A percentile compares a stretch with the other conserved stretches of the same genome.
These are phyloP conservation scores for Cardinalis cardinalis DNA, from an alignment of 2,113 vertebrate genomes.

Conservation along the genomic window DNA sequence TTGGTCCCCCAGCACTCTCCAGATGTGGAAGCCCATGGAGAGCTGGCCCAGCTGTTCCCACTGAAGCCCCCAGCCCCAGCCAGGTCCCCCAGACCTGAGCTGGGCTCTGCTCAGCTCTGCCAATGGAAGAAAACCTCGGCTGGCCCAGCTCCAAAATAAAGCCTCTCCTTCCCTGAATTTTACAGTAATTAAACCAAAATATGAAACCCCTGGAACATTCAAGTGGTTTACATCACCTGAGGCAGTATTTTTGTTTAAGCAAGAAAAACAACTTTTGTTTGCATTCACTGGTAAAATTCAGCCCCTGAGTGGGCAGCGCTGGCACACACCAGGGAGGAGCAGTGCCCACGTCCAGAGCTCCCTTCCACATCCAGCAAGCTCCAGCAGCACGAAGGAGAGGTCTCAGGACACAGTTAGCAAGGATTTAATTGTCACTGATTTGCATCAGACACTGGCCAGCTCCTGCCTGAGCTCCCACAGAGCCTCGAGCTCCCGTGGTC, in stretches of 20 bases:
- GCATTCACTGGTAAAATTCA: not conserved
- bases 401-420: not conserved
- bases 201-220: not conserved
- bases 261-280: not conserved
- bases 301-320: fast-evolving
- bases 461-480: not conserved
- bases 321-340: not conserved
- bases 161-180: not conserved
- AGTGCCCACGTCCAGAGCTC: not conserved
- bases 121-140: not conserved
- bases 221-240: not conserved
- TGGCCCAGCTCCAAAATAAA: not conserved
- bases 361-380: not conserved
- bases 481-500: not conserved
- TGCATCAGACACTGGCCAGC: not conserved
- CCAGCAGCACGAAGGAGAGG: not conserved
- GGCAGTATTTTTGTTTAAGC: not conserved
- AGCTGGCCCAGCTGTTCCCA: not conserved
- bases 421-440: not conserved
- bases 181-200: not conserved
- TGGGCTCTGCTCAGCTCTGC: not conserved
- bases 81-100: not conserved
- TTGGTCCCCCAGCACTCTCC: not conserved
- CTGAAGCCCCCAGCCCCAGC: not conserved
- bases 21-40: not conserved